Conservation (phyloP, 1,140 invertebrate genomes). For the Pemphigus obesinymphae region DNA sequence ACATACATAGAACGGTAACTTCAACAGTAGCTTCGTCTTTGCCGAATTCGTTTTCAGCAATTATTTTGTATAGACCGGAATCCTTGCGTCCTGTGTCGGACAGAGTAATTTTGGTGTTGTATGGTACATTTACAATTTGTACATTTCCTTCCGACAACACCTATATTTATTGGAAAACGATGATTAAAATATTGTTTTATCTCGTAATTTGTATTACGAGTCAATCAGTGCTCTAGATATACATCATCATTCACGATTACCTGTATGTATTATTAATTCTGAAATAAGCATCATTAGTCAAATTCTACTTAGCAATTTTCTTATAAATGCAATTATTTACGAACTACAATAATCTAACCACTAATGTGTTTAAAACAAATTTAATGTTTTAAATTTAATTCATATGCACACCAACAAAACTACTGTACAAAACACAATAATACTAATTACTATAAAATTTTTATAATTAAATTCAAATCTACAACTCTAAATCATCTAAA, state of each 20-base stretch:
- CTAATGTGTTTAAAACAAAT: background rate
- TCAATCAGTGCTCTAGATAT: background rate
- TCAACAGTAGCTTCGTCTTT: conserved; percentile 90
- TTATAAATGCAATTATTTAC: background rate
- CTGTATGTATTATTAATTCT: background rate
- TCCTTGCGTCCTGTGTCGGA: conserved; percentile 76
- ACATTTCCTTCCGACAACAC: conserved; percentile 64
- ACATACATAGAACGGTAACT: conserved; percentile 79
- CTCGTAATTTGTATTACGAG: background rate
- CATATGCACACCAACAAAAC: background rate
- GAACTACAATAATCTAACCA: background rate
- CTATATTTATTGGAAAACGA: conserved; percentile 44
- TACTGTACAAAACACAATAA: conserved; percentile 16
- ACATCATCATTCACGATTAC: too few species aligned
- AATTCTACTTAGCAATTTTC: background rate
- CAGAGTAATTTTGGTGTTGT: conserved; percentile 88
- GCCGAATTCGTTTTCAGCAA: conserved; percentile 87
- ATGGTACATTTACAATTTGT: conserved; percentile 83
- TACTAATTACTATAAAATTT: background rate
- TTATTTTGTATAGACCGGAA: conserved; percentile 84
- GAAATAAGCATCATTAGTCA: background rate
- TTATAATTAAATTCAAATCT: background rate
- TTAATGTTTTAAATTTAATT: background rate
- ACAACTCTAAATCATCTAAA: conserved; percentile 6
- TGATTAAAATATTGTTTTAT: background rate